Evolutionary conservation across 2,888 invertebrate genomes (phyloP), one percentile per base, ranked within the genome.

Genomic region (Hypena proboscidalis): DNA sequence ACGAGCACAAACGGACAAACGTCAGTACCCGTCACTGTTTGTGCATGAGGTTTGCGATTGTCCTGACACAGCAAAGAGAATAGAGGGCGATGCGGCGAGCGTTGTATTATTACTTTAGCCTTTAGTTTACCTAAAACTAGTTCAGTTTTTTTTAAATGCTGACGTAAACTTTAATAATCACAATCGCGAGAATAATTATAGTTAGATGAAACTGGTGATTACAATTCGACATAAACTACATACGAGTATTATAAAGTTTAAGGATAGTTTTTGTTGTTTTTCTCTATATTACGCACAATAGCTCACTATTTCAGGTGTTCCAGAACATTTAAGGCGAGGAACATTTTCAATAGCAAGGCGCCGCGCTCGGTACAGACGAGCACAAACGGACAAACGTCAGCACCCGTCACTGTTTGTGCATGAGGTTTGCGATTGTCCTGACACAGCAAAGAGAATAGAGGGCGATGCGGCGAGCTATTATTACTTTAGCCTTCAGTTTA

Each of bases 51-150:
- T 50, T 26, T 34, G 36, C 17, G 14, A 37, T 25, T 36, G 35
- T 41, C 44, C 40, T 33, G 30, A 25, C 17, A 29, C 11, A 20
- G 26, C 52, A 44, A 33, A 62, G 26, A 3, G 10, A 36, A 37
- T 38, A 6, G 19, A 39, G 31, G 36, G 22, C 11, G 30, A 6
- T 25, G 32, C 5, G 32, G 4, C 21, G 5, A 8, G 21, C 4
- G 7, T 4, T 32, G 9, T 2, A n/a, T 4, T n/a, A 6, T 4
- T 13, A 3, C 26, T 11, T 2, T 7, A 2, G 3, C 7, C 14
- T 1, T 6, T 6, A 7, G 9, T n/a, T 8, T 23, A 6, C 9
- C 11, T 25, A 10, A 2, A 11, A 5, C 1, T 10, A 6, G 2
- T 1, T 11, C 5, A 11, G 10, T 25, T 4, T 7, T 23, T 23